Base-by-base conservation (phyloP, 1,140 invertebrate species). In the Drosophila repleta region DNA sequence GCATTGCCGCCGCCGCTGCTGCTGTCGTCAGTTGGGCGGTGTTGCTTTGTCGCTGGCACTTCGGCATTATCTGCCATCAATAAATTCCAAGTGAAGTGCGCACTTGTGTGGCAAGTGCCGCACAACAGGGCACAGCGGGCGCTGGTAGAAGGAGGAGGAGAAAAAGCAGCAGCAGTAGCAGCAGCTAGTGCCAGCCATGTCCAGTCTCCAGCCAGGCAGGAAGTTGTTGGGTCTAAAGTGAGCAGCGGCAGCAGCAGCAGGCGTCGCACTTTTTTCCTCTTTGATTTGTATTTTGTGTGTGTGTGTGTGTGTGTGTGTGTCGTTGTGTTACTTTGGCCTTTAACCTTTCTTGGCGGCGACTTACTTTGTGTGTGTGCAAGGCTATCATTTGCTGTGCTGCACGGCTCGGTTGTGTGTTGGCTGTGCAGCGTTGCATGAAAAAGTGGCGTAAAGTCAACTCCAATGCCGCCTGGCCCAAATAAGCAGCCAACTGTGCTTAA, bases 41-140 rank as follows among this genome's bases (percentile, higher is more conserved):
- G 83, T 87, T 76, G 81, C 77, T 87, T 87, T 87, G 83, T 79
- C 83, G 79, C 65, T 88, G 75, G 76, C 83, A 88, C 83, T 88
- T 88, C 69, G 79, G 76, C 63, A 89, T 88, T 88, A 88, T 88
- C 83, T 88, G 76, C 83, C 82, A 88, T 88, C 83, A 88, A 88
- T 88, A 88, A 88, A 89, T 88, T 88, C 84, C 83, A 81, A 88
- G 83, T 88, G 83, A 88, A 88, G 83, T 88, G 83, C 69, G 76
- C 83, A 88, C 84, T 88, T 89, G 84, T 88, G 83, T 73, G 72
- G 67, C 84, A 87, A 88, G 79, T 88, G 79, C 66, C 76, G 83
- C 83, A 88, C 83, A 87, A 88, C 75, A 71, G 83, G 65, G 68
- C 79, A 71, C 74, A 85, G 39, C 39, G 15, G 15, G 39, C 29